Evolutionary conservation across 2,113 vertebrate species (phyloP), one percentile per base, ranked within the genome.

Genomic region (Drymodes brunneopygia): DNA sequence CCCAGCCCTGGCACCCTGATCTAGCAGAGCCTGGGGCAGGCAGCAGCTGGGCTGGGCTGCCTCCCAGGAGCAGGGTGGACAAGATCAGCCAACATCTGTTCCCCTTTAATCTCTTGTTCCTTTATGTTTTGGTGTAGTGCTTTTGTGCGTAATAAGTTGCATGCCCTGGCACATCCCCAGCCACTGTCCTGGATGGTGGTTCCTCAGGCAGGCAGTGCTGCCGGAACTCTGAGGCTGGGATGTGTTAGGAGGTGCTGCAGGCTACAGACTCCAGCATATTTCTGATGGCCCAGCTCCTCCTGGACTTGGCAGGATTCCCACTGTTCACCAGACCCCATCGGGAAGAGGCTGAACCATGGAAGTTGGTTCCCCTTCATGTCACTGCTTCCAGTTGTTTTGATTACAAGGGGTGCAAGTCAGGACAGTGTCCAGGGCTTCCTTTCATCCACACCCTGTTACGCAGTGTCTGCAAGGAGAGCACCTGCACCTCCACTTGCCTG

Each of bases 71-170:
- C 27, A 83, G 54, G 22, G 53, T 89, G 92, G 77, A 95, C 85
- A 86, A 73, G 53, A 88, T 85, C 88, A 93, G 56, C 74, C 66
- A 93, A 90, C 95, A 96, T 97, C 94, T 95, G 92, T 90, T 97
- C 74, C 54, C 38, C 62, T 95, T 95, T 95, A 94, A 91, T 96
- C 94, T 87, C 66, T 79, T 88, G 64, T 92, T 97, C 73, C 71
- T 95, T 94, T 94, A 75, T 94, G 70, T 89, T 96, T 96, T 91
- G 58, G 40, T 86, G 47, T 56, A 25, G 42, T 6, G 15, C 62
- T 91, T 78, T 94, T 75, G 53, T 83, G 62, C 6, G 0, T 87
- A 96, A 50, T 80, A 58, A 96, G 29, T 81, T 84, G 45, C 91
- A 45, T 28, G 51, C 54, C 73, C 85, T 96, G 92, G 95, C 80